These are phyloP conservation scores for Lepus europaeus DNA, from an alignment of 2,113 vertebrate species.

Conservation along the genomic window DNA sequence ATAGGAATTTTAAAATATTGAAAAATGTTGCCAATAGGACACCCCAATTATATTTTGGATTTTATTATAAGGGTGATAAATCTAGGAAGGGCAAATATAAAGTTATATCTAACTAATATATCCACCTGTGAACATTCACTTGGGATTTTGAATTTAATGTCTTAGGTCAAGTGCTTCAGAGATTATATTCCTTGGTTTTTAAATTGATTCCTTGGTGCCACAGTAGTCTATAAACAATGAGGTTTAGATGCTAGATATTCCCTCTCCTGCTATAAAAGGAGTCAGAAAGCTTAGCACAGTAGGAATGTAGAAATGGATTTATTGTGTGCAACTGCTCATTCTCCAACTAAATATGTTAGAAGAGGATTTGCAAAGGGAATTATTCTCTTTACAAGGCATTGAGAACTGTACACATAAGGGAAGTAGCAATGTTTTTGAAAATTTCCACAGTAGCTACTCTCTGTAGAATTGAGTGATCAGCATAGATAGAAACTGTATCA, in stretches of 20 bases:
- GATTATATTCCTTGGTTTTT: background rate
- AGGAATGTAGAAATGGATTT: background rate
- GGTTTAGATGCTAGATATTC: background rate
- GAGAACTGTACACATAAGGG: background rate
- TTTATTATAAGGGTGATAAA: background rate
- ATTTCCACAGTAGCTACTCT: too few relatives aligned
- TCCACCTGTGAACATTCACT: background rate
- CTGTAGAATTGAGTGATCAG: too few relatives aligned
- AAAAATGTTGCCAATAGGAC: background rate
- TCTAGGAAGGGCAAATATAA: background rate
- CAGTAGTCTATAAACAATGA: background rate
- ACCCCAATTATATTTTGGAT: background rate
- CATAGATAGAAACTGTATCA: too few relatives aligned
- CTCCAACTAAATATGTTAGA: background rate
- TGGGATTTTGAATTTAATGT: background rate
- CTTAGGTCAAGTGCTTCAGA: background rate
- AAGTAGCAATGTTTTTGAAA: background rate
- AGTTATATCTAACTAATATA: background rate
- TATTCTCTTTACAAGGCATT: background rate
- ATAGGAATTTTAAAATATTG: background rate
- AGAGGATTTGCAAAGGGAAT: background rate
- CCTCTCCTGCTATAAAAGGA: background rate
- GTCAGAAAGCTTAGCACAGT: background rate
- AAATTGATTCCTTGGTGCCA: background rate
- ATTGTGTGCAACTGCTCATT: background rate